Conservation (phyloP, 2,113 vertebrate genomes). For the Rhinoptilus africanus region DNA sequence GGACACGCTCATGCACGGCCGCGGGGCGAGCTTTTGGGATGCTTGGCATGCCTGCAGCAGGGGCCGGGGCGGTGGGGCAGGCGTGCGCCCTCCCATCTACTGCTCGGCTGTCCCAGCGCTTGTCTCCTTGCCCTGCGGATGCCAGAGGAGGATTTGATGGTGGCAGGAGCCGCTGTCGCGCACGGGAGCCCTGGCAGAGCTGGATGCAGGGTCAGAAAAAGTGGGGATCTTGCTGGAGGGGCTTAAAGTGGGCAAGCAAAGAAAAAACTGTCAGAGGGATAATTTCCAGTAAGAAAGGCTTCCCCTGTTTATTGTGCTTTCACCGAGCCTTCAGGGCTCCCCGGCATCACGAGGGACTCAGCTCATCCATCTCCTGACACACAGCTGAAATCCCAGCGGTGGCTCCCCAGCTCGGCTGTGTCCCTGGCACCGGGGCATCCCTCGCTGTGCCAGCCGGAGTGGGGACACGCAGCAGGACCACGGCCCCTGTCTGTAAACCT, state of each 20-base stretch:
- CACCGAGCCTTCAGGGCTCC: not conserved
- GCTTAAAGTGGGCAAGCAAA: not conserved
- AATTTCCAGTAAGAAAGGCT: not conserved
- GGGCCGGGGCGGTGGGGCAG: not conserved
- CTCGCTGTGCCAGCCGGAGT: rapidly evolving
- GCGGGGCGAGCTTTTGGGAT: rapidly evolving
- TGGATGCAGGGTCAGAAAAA: not conserved
- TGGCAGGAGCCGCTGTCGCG: not conserved
- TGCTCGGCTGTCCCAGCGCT: rapidly evolving
- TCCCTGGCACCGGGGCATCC: not conserved
- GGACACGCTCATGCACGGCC: not conserved
- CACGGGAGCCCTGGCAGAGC: not conserved
- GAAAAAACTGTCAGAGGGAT: not conserved
- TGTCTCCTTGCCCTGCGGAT: rapidly evolving
- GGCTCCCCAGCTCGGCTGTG: not conserved
- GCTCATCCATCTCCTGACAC: rapidly evolving
- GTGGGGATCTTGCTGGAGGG: not conserved
- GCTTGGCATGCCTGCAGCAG: not conserved
- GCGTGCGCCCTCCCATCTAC: rapidly evolving
- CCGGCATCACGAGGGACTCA: rapidly evolving
- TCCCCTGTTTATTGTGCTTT: not conserved
- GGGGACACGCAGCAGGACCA: rapidly evolving
- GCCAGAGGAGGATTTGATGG: not conserved
- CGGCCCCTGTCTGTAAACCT: not conserved
- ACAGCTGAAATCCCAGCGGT: not conserved